Percentiles rank a stretch among this genome's conserved stretches.
These are phyloP conservation scores for Remorina albescens DNA, from an alignment of 2,797 vertebrate species.

Conservation along the genomic window DNA sequence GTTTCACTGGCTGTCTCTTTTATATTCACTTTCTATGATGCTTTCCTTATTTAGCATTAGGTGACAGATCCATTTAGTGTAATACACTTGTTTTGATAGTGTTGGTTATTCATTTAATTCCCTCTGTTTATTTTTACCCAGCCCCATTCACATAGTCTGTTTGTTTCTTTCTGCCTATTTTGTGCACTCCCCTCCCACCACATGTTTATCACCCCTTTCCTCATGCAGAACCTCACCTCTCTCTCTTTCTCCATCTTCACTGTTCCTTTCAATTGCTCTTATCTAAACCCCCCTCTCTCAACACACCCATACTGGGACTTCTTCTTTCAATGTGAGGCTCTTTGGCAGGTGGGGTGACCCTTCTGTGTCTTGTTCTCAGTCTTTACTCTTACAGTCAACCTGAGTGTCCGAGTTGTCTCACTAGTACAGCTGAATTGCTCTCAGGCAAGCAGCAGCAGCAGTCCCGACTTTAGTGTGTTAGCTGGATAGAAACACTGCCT, in stretches of 20 bases:
- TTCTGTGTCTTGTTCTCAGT: constrained; percentile 19
- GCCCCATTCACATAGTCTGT: constrained; percentile 2
- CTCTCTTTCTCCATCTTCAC: constrained; percentile 15
- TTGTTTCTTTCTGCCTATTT: constrained; percentile 13
- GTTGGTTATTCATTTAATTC: constrained; percentile 2
- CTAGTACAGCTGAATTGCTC: constrained; percentile 69
- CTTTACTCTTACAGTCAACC: constrained; percentile 45
- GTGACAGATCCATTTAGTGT: neutral
- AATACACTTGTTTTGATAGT: neutral
- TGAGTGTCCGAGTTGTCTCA: constrained; percentile 65
- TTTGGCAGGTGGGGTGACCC: constrained; percentile 43
- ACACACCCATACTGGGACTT: neutral
- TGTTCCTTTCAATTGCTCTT: constrained; percentile 19
- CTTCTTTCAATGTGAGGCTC: constrained; percentile 14
- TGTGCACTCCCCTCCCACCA: constrained; percentile 6
- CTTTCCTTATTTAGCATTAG: constrained; percentile 13
- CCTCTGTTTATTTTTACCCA: constrained; percentile 9
- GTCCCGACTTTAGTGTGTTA: constrained; percentile 67
- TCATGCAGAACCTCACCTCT: constrained; percentile 21
- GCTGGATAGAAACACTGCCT: constrained; percentile 86
- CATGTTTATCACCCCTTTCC: constrained; percentile 19
- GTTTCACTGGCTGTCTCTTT: constrained; percentile 14
- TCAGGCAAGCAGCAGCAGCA: constrained; percentile 66
- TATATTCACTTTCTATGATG: neutral
- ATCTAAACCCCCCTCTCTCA: neutral